Evolutionary conservation across 2,113 vertebrate genomes (phyloP).

Genomic region (Amblyopsis rosae): DNA sequence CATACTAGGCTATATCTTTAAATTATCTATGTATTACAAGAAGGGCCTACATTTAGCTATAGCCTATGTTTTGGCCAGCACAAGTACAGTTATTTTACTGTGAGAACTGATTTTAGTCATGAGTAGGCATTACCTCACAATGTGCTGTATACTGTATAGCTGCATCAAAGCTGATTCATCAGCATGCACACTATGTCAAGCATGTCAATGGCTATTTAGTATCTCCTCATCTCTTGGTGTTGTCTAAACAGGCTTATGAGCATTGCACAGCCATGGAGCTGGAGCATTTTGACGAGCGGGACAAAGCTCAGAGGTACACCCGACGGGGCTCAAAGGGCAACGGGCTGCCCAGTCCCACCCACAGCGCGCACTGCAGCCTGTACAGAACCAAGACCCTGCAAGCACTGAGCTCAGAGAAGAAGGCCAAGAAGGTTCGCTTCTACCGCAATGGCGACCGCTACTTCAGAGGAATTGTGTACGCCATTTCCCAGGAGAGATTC

Average conservation of each 20-base stretch:
- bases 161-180: slow-evolving; percentile 20
- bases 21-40: neutral
- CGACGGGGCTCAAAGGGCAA: slow-evolving; percentile 87
- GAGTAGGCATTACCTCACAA: slow-evolving; percentile 13
- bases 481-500: slow-evolving; percentile 94
- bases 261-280: slow-evolving; percentile 88
- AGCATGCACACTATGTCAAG: slow-evolving; percentile 1
- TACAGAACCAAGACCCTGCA: slow-evolving; percentile 95
- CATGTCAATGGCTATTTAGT: neutral
- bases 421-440: slow-evolving; percentile 97
- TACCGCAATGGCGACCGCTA: slow-evolving; percentile 98
- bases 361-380: slow-evolving; percentile 98
- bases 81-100: too few relatives aligned
- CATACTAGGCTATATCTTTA: too few relatives aligned
- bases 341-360: slow-evolving; percentile 95
- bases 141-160: slow-evolving; percentile 29
- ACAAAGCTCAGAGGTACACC: slow-evolving; percentile 90
- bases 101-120: too few relatives aligned
- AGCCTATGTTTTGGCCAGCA: too few relatives aligned
- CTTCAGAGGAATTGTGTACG: slow-evolving; percentile 97
- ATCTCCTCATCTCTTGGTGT: neutral
- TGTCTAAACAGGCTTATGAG: slow-evolving; percentile 49
- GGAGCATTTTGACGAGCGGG: slow-evolving; percentile 97
- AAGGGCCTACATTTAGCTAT: neutral
- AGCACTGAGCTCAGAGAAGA: slow-evolving; percentile 93